These are phyloP conservation scores for Protaetia brevitarsis DNA, from an alignment of 1,140 invertebrate species.

Conservation along the genomic window DNA sequence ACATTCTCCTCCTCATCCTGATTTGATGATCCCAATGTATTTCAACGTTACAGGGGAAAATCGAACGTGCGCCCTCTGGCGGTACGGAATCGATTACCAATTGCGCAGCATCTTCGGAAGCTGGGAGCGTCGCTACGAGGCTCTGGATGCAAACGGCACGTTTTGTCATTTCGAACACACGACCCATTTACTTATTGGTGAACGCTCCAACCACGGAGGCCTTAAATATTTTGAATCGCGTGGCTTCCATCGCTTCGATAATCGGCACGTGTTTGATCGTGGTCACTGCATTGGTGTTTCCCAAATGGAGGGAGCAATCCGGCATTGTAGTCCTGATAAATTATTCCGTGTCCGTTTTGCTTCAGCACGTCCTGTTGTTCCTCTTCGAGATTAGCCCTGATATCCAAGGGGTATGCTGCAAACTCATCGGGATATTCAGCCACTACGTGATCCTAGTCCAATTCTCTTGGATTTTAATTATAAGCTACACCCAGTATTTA, in stretches of 20 bases:
- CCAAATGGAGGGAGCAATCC: neutral
- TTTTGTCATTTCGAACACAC: neutral
- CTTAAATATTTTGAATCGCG: neutral
- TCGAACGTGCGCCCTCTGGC: neutral
- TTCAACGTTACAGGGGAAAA: neutral
- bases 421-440: neutral
- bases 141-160: neutral
- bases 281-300: neutral
- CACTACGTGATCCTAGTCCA: conserved; percentile 2
- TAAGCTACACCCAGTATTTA: neutral
- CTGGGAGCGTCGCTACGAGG: neutral
- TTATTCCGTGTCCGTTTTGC: neutral
- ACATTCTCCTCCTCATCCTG: neutral
- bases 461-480: conserved; percentile 5
- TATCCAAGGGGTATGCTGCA: neutral
- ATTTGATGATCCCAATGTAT: neutral
- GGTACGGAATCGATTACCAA: neutral
- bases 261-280: neutral
- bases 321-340: neutral
- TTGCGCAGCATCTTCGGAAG: neutral
- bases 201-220: neutral
- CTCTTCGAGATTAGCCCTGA: neutral
- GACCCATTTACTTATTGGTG: conserved; percentile 2
- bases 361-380: neutral
- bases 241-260: neutral